phyloP scores from a whole-genome alignment of 2,888 invertebrate species.

The Lutraria lutraria region DNA sequence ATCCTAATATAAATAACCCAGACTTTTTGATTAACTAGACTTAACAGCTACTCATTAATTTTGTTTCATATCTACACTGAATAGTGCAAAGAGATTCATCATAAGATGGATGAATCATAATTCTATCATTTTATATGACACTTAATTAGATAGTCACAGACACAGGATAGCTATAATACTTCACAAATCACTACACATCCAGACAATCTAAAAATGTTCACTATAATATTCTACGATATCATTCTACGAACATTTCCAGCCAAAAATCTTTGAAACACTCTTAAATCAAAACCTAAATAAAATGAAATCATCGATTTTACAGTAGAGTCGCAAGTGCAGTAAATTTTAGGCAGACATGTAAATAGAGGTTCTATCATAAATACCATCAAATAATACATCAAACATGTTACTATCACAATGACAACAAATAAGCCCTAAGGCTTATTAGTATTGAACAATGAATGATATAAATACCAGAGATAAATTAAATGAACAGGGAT shows the following conservation, averaged over 20 bases:
- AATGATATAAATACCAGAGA: not conserved
- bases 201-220: slow-evolving; percentile 2
- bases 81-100: not conserved
- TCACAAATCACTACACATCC: not conserved
- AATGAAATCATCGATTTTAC: slow-evolving; percentile 17
- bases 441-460: not conserved
- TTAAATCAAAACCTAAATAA: not conserved
- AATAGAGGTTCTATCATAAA: slow-evolving; percentile 4
- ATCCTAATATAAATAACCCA: too few relatives aligned
- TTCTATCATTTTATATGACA: not conserved
- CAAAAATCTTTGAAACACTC: not conserved
- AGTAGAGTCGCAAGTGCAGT: not conserved
- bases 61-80: too few relatives aligned
- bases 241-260: not conserved
- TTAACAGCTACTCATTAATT: too few relatives aligned
- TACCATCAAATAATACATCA: not conserved
- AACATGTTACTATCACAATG: not conserved
- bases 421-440: slow-evolving; percentile 14
- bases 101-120: not conserved
- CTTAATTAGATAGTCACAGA: not conserved
- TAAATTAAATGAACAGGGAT: slow-evolving; percentile 3
- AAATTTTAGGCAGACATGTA: not conserved
- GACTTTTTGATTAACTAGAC: too few relatives aligned
- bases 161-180: not conserved
- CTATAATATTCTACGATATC: not conserved